Evolutionary conservation across 2,113 vertebrate genomes (phyloP).

Genomic region (Pituophis catenifer): DNA sequence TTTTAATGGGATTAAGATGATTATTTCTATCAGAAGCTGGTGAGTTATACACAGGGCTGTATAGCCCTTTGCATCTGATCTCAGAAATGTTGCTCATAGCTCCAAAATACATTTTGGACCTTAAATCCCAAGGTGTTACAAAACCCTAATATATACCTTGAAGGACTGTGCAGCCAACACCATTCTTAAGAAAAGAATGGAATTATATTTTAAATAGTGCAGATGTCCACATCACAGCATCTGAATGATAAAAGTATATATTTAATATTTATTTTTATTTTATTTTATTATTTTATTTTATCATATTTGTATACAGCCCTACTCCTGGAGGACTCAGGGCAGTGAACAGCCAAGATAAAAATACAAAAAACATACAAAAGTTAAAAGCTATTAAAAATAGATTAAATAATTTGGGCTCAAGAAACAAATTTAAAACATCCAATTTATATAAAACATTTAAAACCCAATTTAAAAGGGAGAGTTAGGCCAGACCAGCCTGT

Average conservation of each 20-base stretch:
- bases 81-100: neutral
- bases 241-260: neutral
- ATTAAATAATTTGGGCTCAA: too few species aligned
- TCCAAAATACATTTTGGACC: neutral
- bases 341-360: too few species aligned
- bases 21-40: neutral
- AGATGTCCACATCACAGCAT: neutral
- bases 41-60: neutral
- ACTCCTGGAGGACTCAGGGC: too few species aligned
- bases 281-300: too few species aligned
- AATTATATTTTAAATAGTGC: neutral
- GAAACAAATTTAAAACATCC: too few species aligned
- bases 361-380: too few species aligned
- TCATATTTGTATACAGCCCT: too few species aligned
- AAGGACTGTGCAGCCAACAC: neutral
- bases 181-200: neutral
- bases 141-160: neutral
- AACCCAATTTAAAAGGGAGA: too few species aligned
- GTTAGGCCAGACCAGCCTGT: too few species aligned
- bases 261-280: too few species aligned
- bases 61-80: neutral
- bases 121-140: neutral
- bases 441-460: too few species aligned
- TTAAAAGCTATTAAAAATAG: too few species aligned
- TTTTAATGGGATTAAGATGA: neutral